Evolutionary conservation across 1,140 invertebrate genomes (phyloP).

Genomic region (Pseudachorutes palmiensis): DNA sequence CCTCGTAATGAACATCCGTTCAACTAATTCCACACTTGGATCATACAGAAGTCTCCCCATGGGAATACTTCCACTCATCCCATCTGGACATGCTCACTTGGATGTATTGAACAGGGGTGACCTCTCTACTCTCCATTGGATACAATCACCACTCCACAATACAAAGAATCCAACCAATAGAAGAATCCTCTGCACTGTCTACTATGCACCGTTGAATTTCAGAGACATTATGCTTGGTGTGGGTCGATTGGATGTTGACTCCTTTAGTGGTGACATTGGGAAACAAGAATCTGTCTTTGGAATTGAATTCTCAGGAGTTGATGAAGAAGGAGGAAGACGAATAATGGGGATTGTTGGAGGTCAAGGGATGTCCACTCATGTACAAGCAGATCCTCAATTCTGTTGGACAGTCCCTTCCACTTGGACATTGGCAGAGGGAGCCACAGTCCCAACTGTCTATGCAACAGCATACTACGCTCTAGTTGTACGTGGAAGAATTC

Average conservation of each 20-base stretch:
- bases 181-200: constrained; percentile 45
- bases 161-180: background rate
- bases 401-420: constrained; percentile 80
- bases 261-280: constrained; percentile 74
- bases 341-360: constrained; percentile 90
- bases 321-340: constrained; percentile 63
- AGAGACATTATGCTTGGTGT: constrained; percentile 94
- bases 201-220: constrained; percentile 92
- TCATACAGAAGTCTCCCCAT: constrained; percentile 23
- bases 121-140: constrained; percentile 86
- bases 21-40: background rate
- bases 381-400: constrained; percentile 72
- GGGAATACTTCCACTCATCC: background rate
- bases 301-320: constrained; percentile 84
- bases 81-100: constrained; percentile 80
- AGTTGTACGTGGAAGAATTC: constrained; percentile 70
- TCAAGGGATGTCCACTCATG: constrained; percentile 68
- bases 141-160: constrained; percentile 80
- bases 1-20: constrained; percentile 15
- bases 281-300: constrained; percentile 84
- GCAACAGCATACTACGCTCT: constrained; percentile 83
- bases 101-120: constrained; percentile 84
- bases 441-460: constrained; percentile 91
- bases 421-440: constrained; percentile 84
- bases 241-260: constrained; percentile 88